Base-by-base conservation (phyloP, 2,113 vertebrate species). In the Dunckerocampus dactyliophorus region DNA sequence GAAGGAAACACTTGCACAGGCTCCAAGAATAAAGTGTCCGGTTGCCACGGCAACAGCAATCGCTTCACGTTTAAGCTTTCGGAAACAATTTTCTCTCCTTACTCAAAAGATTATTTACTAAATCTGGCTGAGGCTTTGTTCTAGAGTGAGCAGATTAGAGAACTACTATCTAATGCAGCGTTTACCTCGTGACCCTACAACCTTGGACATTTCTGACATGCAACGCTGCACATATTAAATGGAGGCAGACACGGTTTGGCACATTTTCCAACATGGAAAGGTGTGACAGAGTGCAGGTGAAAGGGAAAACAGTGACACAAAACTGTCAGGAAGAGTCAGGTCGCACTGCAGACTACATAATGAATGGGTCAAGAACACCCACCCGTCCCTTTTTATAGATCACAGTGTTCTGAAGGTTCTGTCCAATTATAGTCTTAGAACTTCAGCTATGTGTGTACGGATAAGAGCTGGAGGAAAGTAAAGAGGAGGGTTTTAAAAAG, bases 1-100 rank as follows among this genome's bases (percentile, higher is more conserved):
- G 53, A 62, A 71, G 72, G 56, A 60, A 51, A 68, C 53, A 62
- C 22, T 54, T 50, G 66, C 56, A 69, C 70, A 67, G 60, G 59
- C 55, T 72, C 59, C 66, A 72, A 75, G 65, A 81, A 76, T 52
- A 76, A n/a, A 63, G 80, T 82, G 75, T 80, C 80, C 65, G 72
- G 87, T 91, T 90, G 74, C 81, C 76, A 88, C 89, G 81, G 88
- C 75, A 74, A 90, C 82, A 28, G 67, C 71, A 69, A 64, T 63
- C 52, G 68, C 59, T 80, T 85, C 83, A 81, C 69, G 28, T 43
- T 15, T 45, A 70, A 81, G 67, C 71, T 70, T 78, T 70, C 50
- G 48, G 61, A 76, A 80, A 82, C 49, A 81, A 65, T 69, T 63
- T 74, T 28, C 64, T 28, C 19, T 53, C 66, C 60, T 77, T 65